Base-by-base conservation (phyloP, 1,140 invertebrate species). In the Rhyzopertha dominica region DNA sequence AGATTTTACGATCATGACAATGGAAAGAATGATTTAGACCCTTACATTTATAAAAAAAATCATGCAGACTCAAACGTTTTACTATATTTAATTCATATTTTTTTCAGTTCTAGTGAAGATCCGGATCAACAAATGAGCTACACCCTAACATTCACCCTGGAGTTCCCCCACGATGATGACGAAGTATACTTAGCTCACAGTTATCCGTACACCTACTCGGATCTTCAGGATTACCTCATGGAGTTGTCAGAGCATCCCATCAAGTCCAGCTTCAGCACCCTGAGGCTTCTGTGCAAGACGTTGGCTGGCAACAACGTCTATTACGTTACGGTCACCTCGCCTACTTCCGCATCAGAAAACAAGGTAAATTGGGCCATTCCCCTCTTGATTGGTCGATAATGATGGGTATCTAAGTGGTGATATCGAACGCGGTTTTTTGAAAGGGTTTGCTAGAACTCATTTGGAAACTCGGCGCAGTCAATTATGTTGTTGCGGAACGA, bases 181-280 rank as follows among this genome's bases (percentile, higher is more conserved):
- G 82, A 82, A 1, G 92, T 95, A 42, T 98, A 95, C 66, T 74
- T 98, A 47, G 93, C 95, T 8, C 94, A 97, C 67, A 95, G 93
- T 68, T 98, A 94, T 66, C 95, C 95, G 0, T 98, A 98, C 68
- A 95, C 93, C 0, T 98, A 95, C 61, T 84, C 84, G 3, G 83
- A 90, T 67, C 68, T 90, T 26, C 85, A 89, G 70, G 82, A 85
- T 59, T 85, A 86, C 59, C 60, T 86, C 19, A 75, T 76, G 26
- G 77, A 75, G 57, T 71, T 86, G 39, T 76, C 81, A 43, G 77
- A 81, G 41, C 82, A 90, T 77, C 80, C 86, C 5, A 69, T 84
- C n/a, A 86, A 87, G 68, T 83, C 87, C 3, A 79, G 77, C 12
- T 86, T 81, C 59, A 86, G 84, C 23, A 87, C 87, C 59, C 65